Base-by-base conservation (phyloP, 2,888 invertebrate species). In the Zeuzera pyrina region DNA sequence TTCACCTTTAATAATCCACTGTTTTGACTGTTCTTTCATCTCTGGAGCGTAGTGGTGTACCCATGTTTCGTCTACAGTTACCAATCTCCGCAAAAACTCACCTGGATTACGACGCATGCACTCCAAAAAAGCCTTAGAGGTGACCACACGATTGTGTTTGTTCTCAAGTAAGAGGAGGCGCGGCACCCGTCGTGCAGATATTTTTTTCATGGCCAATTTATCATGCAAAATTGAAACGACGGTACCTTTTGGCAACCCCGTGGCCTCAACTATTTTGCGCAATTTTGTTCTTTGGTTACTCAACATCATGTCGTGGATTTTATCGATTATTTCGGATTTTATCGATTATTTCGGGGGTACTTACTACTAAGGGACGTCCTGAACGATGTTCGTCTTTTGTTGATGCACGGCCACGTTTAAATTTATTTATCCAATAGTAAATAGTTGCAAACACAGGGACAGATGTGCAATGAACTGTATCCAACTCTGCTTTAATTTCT, bases 11-110 rank as follows among this genome's bases (percentile, higher is more conserved):
- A 30, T 27, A 36, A 27, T 32, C 32, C 34, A 36, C 31, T 39
- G 36, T 33, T 39, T 39, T 3, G 36, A 36, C 30, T 39, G 34
- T 30, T 16, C n/a, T 30, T 39, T 36, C 13, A 28, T 39, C 15
- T 34, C 34, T 3, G 36, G 30, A 6, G 32, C 34, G 14, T 34
- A 36, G 8, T 32, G 24, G 27, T 34, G 30, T 15, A 36, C 26
- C 32, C 35, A 35, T 14, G 31, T 34, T 34, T 34, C 37, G 12
- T 34, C 31, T 5, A 34, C 34, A 12, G 38, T 34, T 6, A 32
- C 16, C 5, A 39, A 33, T 8, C 21, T 24, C 16, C 33, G 38
- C 35, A 12, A 33, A 39, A 39, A 35, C 21, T 36, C 35, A 15
- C 8, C 5, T 8, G 19, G 19, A 19, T 19, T 19, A 19, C 19